These are phyloP conservation scores for Oppia nitens DNA, from an alignment of 1,140 invertebrate species.

Conservation along the genomic window DNA sequence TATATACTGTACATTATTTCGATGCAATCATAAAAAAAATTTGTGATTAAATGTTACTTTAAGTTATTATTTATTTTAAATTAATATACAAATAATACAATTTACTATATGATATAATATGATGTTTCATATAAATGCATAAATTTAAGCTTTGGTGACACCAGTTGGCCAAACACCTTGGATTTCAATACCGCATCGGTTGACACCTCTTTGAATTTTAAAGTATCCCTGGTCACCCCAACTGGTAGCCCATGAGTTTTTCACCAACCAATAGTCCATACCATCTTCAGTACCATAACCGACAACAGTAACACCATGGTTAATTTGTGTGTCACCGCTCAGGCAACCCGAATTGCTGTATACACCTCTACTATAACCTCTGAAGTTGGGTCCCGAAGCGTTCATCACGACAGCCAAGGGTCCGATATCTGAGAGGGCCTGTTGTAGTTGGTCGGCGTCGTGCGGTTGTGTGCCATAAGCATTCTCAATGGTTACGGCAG, in stretches of 20 bases:
- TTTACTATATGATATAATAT: too few species aligned
- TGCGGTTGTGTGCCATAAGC: conserved; percentile 16
- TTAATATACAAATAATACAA: too few species aligned
- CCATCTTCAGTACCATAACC: conserved; percentile 48
- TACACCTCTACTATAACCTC: conserved; percentile 48
- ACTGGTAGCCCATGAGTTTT: conserved; percentile 41
- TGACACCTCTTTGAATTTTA: conserved; percentile 32
- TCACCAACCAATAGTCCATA: conserved; percentile 31
- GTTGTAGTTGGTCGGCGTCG: conserved; percentile 29
- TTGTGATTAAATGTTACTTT: too few species aligned
- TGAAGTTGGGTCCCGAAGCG: conserved; percentile 36
- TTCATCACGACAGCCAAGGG: conserved; percentile 41
- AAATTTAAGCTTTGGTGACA: too few species aligned
- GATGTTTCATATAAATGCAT: too few species aligned
- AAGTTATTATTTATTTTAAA: too few species aligned
- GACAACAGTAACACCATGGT: conserved; percentile 72
- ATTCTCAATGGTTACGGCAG: conserved; percentile 20
- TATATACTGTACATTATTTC: too few species aligned
- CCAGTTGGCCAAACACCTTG: conserved; percentile 60
- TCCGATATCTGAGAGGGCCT: conserved; percentile 37
- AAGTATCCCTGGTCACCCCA: conserved; percentile 27
- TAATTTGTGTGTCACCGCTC: conserved; percentile 37
- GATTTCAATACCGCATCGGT: conserved; percentile 73
- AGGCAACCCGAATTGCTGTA: conserved; percentile 49
- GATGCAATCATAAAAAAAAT: too few species aligned